A percentile compares a stretch with the other conserved stretches of the same genome.
phyloP scores from a whole-genome alignment of 2,113 vertebrate species.

The Numenius arquata region DNA sequence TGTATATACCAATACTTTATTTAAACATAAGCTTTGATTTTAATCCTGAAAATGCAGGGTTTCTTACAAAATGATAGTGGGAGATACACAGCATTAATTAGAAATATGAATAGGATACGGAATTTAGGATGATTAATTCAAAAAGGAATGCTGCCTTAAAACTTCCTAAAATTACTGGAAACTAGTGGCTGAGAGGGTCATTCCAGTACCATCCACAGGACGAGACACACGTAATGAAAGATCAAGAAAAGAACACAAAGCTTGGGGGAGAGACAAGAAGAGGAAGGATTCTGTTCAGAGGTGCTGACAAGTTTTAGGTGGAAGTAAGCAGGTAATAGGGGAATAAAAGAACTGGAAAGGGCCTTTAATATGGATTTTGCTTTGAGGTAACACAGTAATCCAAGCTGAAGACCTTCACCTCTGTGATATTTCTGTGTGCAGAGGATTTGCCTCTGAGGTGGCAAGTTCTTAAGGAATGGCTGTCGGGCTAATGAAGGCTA shows the following conservation, averaged over 20 bases:
- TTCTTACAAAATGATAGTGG: background rate
- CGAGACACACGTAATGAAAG: accelerated
- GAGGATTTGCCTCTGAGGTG: background rate
- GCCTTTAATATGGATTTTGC: background rate
- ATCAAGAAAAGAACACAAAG: background rate
- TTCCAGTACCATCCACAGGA: background rate
- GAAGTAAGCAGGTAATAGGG: background rate
- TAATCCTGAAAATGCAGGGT: background rate
- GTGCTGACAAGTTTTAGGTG: background rate
- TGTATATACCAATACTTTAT: background rate
- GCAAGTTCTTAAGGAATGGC: constrained; percentile 20
- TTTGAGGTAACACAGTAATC: background rate
- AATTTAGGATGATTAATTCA: background rate
- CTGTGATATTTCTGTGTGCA: background rate
- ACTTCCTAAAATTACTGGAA: background rate
- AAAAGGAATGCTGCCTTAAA: background rate
- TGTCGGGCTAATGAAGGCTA: constrained; percentile 13
- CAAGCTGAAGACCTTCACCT: background rate
- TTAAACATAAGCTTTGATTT: background rate
- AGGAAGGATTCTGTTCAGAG: background rate
- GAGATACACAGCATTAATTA: background rate
- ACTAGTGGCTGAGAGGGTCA: background rate
- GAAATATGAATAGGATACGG: background rate
- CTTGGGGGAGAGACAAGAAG: background rate
- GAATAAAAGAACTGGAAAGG: background rate